phyloP scores from a whole-genome alignment of 37 sponge, comb jelly and placozoan species.

The Diacarnus erythraeanus region DNA sequence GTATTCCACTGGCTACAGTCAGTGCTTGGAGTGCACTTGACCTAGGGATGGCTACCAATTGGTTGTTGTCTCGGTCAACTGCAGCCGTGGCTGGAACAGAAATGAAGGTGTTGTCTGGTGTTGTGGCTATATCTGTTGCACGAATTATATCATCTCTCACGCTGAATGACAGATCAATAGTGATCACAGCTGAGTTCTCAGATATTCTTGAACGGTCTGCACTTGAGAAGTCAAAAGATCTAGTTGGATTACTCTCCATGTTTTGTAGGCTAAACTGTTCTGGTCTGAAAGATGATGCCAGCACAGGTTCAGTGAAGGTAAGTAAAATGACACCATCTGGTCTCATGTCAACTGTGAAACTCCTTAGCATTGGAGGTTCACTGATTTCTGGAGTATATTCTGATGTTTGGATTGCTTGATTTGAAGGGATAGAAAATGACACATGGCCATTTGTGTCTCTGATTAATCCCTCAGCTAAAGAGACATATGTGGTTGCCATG shows the following conservation, averaged over 20 bases:
- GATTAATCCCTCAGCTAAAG: constrained; percentile 58
- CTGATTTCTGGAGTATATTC: constrained; percentile 36
- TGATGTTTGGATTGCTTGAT: constrained; percentile 54
- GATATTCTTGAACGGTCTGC: constrained; percentile 16
- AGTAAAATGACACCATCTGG: constrained; percentile 64
- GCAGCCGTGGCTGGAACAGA: constrained; percentile 57
- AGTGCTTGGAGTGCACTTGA: constrained; percentile 52
- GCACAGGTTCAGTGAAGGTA: constrained; percentile 74
- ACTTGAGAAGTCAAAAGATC: constrained; percentile 46
- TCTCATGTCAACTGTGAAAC: constrained; percentile 74
- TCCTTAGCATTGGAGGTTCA: constrained; percentile 38
- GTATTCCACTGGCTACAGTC: constrained; percentile 51
- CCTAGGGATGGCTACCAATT: constrained; percentile 41
- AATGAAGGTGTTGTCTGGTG: constrained; percentile 59
- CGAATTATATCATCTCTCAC: constrained; percentile 54
- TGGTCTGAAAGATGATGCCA: constrained; percentile 33
- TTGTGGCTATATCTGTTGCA: constrained; percentile 49
- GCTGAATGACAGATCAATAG: constrained; percentile 53
- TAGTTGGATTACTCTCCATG: constrained; percentile 13
- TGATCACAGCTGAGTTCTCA: constrained; percentile 55
- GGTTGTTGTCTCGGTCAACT: constrained; percentile 53
- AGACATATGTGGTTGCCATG: constrained; percentile 51
- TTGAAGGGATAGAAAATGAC: constrained; percentile 34
- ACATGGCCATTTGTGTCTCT: constrained; percentile 33
- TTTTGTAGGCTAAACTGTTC: constrained; percentile 62